phyloP scores from a whole-genome alignment of 2,888 invertebrate species.

The Mesopsocus fuscifrons region DNA sequence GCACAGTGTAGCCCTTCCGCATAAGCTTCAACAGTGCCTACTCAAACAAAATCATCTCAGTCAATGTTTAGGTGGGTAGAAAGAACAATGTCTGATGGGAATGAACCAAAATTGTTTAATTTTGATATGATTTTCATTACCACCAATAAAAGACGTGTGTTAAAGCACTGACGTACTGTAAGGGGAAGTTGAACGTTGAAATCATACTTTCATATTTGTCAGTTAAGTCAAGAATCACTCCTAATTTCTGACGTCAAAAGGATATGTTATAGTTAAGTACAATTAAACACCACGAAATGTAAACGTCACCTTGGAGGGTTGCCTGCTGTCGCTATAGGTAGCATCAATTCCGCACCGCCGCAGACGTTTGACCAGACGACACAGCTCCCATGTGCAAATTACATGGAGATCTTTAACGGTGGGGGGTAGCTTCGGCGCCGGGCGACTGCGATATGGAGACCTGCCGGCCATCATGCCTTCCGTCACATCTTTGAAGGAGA shows the following conservation, averaged over 20 bases:
- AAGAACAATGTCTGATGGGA: too few species aligned
- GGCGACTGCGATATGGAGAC: conserved; percentile 20
- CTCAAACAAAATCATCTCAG: conserved; percentile 19
- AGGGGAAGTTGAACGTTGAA: too few species aligned
- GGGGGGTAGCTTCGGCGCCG: conserved; percentile 22
- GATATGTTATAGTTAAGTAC: too few species aligned
- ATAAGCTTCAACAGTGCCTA: conserved; percentile 7
- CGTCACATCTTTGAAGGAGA: conserved; percentile 43
- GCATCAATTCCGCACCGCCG: conserved; percentile 43
- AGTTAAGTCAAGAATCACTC: too few species aligned
- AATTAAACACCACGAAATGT: too few species aligned
- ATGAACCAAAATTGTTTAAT: too few species aligned
- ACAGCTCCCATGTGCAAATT: conserved; percentile 40
- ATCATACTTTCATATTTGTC: too few species aligned
- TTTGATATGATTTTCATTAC: too few species aligned
- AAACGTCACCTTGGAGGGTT: neutral
- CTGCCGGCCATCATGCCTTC: conserved; percentile 26
- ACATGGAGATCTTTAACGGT: conserved; percentile 25
- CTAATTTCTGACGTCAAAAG: too few species aligned
- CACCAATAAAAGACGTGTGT: too few species aligned
- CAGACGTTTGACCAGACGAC: conserved; percentile 38
- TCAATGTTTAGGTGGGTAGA: too few species aligned
- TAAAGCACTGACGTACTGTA: too few species aligned
- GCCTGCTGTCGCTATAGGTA: conserved; percentile 25
- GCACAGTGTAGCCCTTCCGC: conserved; percentile 26